A percentile compares a stretch with the other conserved stretches of the same genome.
phyloP scores from a whole-genome alignment of 2,113 vertebrate species.

The Lates calcarifer region DNA sequence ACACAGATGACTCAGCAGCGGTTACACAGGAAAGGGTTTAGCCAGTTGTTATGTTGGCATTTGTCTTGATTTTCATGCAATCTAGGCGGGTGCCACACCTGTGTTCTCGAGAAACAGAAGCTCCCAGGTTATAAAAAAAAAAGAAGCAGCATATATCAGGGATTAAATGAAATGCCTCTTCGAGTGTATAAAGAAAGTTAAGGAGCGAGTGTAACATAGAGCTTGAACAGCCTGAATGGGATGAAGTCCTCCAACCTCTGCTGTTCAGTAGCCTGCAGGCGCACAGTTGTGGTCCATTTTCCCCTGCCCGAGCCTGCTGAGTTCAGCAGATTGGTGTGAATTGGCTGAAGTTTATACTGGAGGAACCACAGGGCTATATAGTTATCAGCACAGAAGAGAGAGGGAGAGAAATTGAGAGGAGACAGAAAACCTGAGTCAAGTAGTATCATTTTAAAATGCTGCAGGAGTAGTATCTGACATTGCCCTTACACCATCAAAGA shows the following conservation, averaged over 20 bases:
- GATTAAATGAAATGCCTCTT: constrained; percentile 28
- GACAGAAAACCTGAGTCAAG: constrained; percentile 41
- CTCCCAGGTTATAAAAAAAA: not conserved
- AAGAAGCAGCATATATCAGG: constrained; percentile 6
- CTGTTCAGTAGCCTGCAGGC: constrained; percentile 58
- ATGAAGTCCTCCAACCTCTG: constrained; percentile 46
- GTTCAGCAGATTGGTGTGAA: constrained; percentile 73
- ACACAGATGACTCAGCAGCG: constrained; percentile 47
- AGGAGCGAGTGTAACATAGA: constrained; percentile 19
- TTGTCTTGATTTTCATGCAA: constrained; percentile 40
- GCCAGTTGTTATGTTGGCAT: constrained; percentile 31
- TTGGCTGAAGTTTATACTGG: constrained; percentile 65
- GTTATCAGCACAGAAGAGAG: constrained; percentile 56
- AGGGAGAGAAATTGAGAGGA: constrained; percentile 36
- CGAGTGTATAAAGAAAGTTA: constrained; percentile 22
- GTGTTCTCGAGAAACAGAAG: constrained; percentile 17
- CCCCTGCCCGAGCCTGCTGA: constrained; percentile 62
- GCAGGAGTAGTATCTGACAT: constrained; percentile 19
- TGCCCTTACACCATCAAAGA: constrained; percentile 8
- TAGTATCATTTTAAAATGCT: constrained; percentile 42
- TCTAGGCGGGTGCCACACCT: not conserved
- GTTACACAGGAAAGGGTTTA: constrained; percentile 35
- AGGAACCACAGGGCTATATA: constrained; percentile 47
- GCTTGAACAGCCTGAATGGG: constrained; percentile 47
- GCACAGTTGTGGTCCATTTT: constrained; percentile 60